phyloP scores from a whole-genome alignment of 1,140 invertebrate genomes.

The Drosophila jambulina region DNA sequence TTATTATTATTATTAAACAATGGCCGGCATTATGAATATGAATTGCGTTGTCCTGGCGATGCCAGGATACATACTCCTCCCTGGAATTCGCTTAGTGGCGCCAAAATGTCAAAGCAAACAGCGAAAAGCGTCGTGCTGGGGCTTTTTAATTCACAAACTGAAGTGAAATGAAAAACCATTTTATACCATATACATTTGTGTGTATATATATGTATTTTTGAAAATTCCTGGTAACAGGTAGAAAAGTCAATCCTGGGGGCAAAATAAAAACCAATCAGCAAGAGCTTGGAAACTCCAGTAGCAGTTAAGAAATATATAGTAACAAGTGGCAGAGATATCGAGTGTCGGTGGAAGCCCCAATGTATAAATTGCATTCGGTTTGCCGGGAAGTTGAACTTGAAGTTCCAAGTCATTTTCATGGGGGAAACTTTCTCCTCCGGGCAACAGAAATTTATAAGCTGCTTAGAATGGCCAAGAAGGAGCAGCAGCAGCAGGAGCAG shows the following conservation, averaged over 20 bases:
- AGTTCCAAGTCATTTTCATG: conserved; percentile 4
- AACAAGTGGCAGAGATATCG: background rate
- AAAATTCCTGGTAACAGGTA: background rate
- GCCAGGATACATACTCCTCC: background rate
- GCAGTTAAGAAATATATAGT: background rate
- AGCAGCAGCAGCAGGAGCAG: background rate
- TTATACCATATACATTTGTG: no score
- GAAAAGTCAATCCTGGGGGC: background rate
- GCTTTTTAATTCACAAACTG: background rate
- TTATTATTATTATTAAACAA: conserved; percentile 38
- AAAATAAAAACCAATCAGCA: background rate
- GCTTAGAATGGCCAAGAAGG: conserved; percentile 15
- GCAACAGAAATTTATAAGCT: conserved; percentile 3
- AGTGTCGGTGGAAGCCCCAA: background rate
- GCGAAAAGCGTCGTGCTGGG: background rate
- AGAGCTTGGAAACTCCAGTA: no score
- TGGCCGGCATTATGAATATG: conserved; percentile 26
- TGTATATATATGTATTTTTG: background rate
- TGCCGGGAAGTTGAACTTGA: conserved; percentile 5
- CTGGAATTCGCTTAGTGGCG: conserved; percentile 11
- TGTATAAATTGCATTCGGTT: conserved; percentile 6
- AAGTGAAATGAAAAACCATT: conserved; percentile 9
- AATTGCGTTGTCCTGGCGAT: conserved; percentile 26
- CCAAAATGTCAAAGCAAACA: conserved; percentile 18
- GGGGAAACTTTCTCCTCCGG: background rate